Evolutionary conservation across 2,888 invertebrate genomes (phyloP).

Genomic region (Hyalella azteca): DNA sequence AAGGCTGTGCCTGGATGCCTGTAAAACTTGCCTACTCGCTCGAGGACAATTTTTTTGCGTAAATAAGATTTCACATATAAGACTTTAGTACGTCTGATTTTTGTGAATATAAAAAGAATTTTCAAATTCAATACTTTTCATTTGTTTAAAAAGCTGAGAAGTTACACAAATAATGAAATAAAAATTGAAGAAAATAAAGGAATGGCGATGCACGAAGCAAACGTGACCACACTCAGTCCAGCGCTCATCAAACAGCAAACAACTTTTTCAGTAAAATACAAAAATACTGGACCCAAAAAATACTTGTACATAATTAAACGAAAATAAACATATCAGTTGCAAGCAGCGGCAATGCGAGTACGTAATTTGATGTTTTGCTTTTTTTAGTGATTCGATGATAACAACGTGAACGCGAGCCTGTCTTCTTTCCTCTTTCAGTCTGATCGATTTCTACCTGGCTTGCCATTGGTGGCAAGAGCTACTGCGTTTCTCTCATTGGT

Average conservation of each 20-base stretch:
- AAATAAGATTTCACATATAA: too few relatives aligned
- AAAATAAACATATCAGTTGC: background rate
- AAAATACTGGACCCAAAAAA: too few relatives aligned
- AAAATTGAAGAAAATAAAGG: background rate
- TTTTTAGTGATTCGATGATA: conserved; percentile 4
- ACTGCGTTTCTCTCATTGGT: conserved; percentile 48
- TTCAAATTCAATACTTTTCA: too few relatives aligned
- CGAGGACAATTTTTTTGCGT: background rate
- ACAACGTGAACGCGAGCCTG: conserved; percentile 45
- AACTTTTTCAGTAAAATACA: too few relatives aligned
- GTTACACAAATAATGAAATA: background rate
- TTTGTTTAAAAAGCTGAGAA: too few relatives aligned
- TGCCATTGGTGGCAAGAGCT: conserved; percentile 48
- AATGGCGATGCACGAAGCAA: background rate
- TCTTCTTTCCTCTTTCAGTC: conserved; percentile 46
- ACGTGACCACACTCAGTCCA: background rate
- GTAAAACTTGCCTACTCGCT: conserved; percentile 11
- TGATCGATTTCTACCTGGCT: conserved; percentile 40
- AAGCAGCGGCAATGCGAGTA: too few relatives aligned
- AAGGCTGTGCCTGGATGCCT: conserved; percentile 20
- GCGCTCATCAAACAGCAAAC: too few relatives aligned
- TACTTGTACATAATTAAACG: background rate
- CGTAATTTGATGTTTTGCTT: too few relatives aligned
- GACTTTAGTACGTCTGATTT: too few relatives aligned
- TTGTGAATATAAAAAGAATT: too few relatives aligned